A percentile compares a stretch with the other conserved stretches of the same genome.
These are phyloP conservation scores for Drosophila falleni DNA, from an alignment of 2,888 invertebrate species.

Conservation along the genomic window DNA sequence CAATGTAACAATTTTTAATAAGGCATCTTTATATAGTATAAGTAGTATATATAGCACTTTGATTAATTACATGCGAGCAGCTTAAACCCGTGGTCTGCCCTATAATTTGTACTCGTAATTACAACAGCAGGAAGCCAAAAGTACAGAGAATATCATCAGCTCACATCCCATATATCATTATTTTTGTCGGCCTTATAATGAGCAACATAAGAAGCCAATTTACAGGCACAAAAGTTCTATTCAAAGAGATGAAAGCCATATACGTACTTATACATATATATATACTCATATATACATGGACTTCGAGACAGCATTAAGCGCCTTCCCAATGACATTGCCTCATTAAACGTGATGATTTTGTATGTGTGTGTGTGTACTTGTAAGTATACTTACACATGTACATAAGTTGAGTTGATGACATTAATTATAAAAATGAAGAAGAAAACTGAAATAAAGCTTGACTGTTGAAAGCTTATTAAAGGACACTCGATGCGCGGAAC, in stretches of 20 bases:
- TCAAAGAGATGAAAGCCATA: conserved; percentile 40
- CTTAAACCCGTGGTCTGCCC: conserved; percentile 15
- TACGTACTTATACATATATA: neutral
- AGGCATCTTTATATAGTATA: neutral
- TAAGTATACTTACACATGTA: conserved; percentile 36
- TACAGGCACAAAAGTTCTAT: conserved; percentile 48
- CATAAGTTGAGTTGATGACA: conserved; percentile 43
- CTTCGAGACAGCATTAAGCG: conserved; percentile 31
- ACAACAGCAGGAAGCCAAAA: conserved; percentile 30
- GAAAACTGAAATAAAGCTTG: conserved; percentile 13
- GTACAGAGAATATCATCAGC: conserved; percentile 13
- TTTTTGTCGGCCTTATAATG: conserved; percentile 34
- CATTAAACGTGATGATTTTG: conserved; percentile 39
- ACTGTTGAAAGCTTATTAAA: conserved; percentile 20
- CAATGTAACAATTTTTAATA: conserved; percentile 14
- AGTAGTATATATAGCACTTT: conserved; percentile 12
- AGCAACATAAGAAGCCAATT: conserved; percentile 57
- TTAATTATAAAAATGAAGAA: conserved; percentile 41
- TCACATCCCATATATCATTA: conserved; percentile 22
- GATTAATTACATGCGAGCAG: conserved; percentile 31
- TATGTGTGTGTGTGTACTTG: conserved; percentile 11
- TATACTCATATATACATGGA: neutral
- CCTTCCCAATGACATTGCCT: conserved; percentile 36
- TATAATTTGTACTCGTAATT: conserved; percentile 38
- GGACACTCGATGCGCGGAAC: conserved; percentile 23